Base-by-base conservation (phyloP, 2,113 vertebrate genomes). In the Colossoma macropomum region DNA sequence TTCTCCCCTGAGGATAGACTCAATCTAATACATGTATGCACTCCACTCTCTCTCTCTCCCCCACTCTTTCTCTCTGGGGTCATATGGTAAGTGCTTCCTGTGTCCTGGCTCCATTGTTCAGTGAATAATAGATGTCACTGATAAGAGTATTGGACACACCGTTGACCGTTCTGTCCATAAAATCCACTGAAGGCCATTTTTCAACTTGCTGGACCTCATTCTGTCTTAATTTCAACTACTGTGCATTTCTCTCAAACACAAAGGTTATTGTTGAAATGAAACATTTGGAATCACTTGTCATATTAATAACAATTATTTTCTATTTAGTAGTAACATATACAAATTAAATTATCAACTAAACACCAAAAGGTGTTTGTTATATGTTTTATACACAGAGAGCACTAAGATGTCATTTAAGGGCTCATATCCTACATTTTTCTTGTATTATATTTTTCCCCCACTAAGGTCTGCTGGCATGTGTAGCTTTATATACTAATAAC, bases 61-160 rank as follows among this genome's bases (percentile, higher is more conserved):
- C 13, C 25, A 12, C 54, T 45, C 87, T 77, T 86, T 75, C n/a
- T 82, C 79, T 59, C 74, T 85, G 23, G 66, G 52, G 69, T 80
- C 81, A 83, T 54, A 84, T 45, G 59, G 48, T 88, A 82, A 91
- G 87, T 89, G 88, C 89, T 81, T 84, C 81, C 28, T n/a, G 82
- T 73, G 86, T 81, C 82, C 77, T 48, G 76, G 73, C 85, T 84
- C 78, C 87, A 84, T 87, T 83, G 82, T 87, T 78, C 50, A 79
- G 84, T 94, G 84, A 94, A 93, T 94, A 92, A 95, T 95, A 85
- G 50, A 95, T 91, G 88, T 65, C 80, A 65, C 63, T 81, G 62
- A 86, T 71, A 77, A 87, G 85, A 79, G 63, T 86, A 88, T 80
- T 75, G 81, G 85, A 87, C 85, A 87, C 52, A 78, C 54, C 54